Base-by-base conservation (phyloP, 1,140 invertebrate species). In the Drosophila bifasciata region DNA sequence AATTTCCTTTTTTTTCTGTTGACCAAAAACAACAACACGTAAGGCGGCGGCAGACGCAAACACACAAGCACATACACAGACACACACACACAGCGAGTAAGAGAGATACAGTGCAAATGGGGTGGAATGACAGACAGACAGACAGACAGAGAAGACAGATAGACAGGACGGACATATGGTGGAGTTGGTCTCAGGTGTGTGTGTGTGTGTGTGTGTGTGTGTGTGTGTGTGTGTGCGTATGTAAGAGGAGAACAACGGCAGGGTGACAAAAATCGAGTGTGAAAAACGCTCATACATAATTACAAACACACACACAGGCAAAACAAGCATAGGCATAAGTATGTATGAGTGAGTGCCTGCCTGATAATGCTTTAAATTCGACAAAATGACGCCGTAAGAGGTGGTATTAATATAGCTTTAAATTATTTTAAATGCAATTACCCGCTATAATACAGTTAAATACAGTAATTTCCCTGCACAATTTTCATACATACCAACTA, bases 171-270 rank as follows among this genome's bases (percentile, higher is more conserved):
- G 62, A 36, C 48, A 66, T 55, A 21, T 41, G 28, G 40, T 74
- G 74, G 74, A 86, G 83, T 86, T 81, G 61, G 61, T 75, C 61
- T 81, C 83, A 86, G 81, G 83, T 86, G 81, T 78, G 79, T 50
- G 55, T 64, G 67, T 77, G 51, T 50, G 48, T 77, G 72, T 59
- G 53, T 28, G 25, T 25, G 56, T n/a, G n/a, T n/a, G n/a, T n/a
- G n/a, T n/a, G n/a, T n/a, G 83, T 86, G 81, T 78, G 79, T 50
- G 55, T 64, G 67, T 77, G 51, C 46, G 48, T 48, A 44, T 59
- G 57, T 48, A 36, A 13, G 44, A 36, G 46, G 11, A n/a, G 17
- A n/a, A 7, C 5, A 15, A 15, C 23, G 23, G 28, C 61, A 49
- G 81, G 83, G 81, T 86, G 81, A 86, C 81, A 88, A 71, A 63